Evolutionary conservation across 2,888 invertebrate species (phyloP).

Genomic region (Drosophila acutilabella): DNA sequence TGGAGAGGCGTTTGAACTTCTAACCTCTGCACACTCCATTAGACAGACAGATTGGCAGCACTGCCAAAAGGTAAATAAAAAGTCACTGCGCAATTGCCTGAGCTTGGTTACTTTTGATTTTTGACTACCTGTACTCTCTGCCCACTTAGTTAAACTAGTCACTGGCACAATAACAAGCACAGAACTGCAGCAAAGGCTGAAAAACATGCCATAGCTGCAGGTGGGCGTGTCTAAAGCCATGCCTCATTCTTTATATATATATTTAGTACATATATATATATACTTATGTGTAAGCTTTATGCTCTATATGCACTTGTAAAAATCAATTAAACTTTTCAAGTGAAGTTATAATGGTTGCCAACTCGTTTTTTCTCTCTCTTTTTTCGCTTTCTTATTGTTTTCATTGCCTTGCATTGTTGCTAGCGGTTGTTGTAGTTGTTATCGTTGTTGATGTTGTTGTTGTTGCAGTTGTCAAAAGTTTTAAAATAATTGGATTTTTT

Average conservation of each 20-base stretch:
- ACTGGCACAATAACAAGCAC: constrained; percentile 11
- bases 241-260: neutral
- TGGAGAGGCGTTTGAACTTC: constrained; percentile 30
- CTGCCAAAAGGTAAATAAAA: constrained; percentile 57
- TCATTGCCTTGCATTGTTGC: constrained; percentile 58
- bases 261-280: neutral
- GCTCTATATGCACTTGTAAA: constrained; percentile 73
- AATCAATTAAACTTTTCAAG: constrained; percentile 80
- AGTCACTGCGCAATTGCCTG: constrained; percentile 53
- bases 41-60: constrained; percentile 48
- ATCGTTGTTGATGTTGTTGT: constrained; percentile 34
- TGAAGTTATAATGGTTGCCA: constrained; percentile 78
- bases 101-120: constrained; percentile 60
- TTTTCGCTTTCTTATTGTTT: constrained; percentile 75
- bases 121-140: neutral
- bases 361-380: constrained; percentile 40
- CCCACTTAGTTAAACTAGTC: constrained; percentile 41
- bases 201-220: constrained; percentile 36
- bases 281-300: constrained; percentile 31
- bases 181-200: constrained; percentile 9
- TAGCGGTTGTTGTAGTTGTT: constrained; percentile 35
- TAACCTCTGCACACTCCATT: constrained; percentile 27
- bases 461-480: constrained; percentile 80
- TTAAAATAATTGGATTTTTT: constrained; percentile 79
- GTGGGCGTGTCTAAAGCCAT: constrained; percentile 36